Evolutionary conservation across 1,140 invertebrate genomes (phyloP).

Genomic region (Onthophagus taurus): DNA sequence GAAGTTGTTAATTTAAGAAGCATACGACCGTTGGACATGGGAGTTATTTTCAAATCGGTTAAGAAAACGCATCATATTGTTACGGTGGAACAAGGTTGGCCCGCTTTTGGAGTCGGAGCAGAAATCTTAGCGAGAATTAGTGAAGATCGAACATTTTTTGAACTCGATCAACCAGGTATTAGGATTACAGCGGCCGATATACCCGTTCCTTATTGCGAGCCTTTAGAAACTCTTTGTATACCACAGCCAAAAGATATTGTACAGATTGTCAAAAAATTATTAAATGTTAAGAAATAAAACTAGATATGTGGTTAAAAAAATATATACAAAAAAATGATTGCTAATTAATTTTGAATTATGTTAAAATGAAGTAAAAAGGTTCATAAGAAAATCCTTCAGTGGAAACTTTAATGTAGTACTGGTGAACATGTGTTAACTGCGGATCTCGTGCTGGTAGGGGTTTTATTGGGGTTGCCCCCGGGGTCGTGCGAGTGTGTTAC

Average conservation of each 20-base stretch:
- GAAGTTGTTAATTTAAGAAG: conserved; percentile 66
- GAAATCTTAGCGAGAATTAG: conserved; percentile 53
- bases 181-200: conserved; percentile 61
- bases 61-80: conserved; percentile 63
- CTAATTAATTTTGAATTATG: too few species aligned
- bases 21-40: conserved; percentile 55
- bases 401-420: too few species aligned
- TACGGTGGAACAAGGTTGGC: conserved; percentile 65
- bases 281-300: not conserved
- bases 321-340: too few species aligned
- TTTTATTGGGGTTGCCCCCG: too few species aligned
- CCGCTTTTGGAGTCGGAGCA: conserved; percentile 56
- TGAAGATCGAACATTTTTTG: conserved; percentile 57
- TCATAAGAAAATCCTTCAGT: too few species aligned
- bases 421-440: too few species aligned
- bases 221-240: conserved; percentile 48
- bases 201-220: conserved; percentile 63
- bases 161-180: conserved; percentile 58
- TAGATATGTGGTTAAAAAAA: too few species aligned
- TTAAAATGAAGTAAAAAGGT: too few species aligned
- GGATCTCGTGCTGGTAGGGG: too few species aligned
- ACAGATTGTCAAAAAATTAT: conserved; percentile 9
- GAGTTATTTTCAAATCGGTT: conserved; percentile 55
- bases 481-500: too few species aligned
- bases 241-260: conserved; percentile 42